These are phyloP conservation scores for Sitophilus oryzae DNA, from an alignment of 1,140 invertebrate genomes.

Conservation along the genomic window DNA sequence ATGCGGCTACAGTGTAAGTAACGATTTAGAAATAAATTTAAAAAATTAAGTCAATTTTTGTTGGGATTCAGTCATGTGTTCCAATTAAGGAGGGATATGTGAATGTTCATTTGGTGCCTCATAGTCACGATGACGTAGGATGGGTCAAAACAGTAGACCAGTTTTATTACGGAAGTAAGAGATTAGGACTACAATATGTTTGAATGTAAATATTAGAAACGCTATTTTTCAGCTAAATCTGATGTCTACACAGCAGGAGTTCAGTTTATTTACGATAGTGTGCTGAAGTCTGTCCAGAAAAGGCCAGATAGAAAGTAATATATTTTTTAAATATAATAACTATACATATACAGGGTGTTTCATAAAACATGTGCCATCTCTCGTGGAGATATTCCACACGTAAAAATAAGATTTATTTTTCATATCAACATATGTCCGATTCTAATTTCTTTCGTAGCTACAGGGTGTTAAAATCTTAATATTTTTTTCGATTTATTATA, in stretches of 20 bases:
- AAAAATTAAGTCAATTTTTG: too few species aligned
- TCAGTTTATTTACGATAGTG: not conserved
- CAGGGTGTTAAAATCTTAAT: too few species aligned
- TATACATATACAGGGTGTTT: too few species aligned
- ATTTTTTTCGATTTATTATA: too few species aligned
- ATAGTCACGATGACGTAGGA: constrained; percentile 71
- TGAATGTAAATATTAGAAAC: not conserved
- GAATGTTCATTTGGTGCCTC: constrained; percentile 65
- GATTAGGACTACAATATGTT: constrained; percentile 34
- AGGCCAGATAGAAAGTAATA: not conserved
- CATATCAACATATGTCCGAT: too few species aligned
- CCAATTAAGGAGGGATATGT: constrained; percentile 42
- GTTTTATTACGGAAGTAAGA: constrained; percentile 64
- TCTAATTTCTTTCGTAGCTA: too few species aligned
- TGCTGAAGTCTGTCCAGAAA: not conserved
- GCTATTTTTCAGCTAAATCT: not conserved
- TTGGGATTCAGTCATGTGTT: constrained; percentile 53
- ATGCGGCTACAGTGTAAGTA: too few species aligned
- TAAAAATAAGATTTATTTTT: too few species aligned
- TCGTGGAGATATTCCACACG: too few species aligned
- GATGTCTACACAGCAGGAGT: not conserved
- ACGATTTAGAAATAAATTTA: too few species aligned
- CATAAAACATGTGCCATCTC: too few species aligned
- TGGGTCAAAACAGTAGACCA: constrained; percentile 79
- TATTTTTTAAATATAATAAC: not conserved